Conservation (phyloP, 2,888 invertebrate species). For the Hermaeophaga mercurialis region DNA sequence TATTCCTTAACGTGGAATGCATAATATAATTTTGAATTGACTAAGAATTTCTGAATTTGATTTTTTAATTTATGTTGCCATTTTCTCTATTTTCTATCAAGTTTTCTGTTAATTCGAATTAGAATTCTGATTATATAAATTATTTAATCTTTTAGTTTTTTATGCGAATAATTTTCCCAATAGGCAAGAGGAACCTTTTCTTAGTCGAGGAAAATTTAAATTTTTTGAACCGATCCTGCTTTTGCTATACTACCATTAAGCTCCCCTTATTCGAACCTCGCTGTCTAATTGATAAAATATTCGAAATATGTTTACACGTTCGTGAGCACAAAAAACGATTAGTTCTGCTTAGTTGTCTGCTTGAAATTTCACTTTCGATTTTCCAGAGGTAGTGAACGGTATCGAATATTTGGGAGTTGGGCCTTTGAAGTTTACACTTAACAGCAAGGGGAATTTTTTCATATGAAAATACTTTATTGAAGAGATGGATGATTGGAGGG, state of each 20-base stretch:
- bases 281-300: constrained; percentile 52
- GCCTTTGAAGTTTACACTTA: constrained; percentile 12
- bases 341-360: constrained; percentile 43
- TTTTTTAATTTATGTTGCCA: too few species aligned
- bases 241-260: constrained; percentile 36
- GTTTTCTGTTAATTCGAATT: too few species aligned
- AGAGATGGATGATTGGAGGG: neutral
- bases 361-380: constrained; percentile 41
- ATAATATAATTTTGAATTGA: too few species aligned
- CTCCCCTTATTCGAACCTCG: constrained; percentile 19
- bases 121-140: too few species aligned
- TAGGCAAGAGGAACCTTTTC: too few species aligned
- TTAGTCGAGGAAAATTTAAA: too few species aligned
- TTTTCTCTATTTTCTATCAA: too few species aligned
- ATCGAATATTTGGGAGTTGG: constrained; percentile 28
- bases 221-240: neutral
- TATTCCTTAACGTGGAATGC: too few species aligned
- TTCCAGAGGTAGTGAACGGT: constrained; percentile 23
- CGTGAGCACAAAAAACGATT: constrained; percentile 39
- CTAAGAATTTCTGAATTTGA: too few species aligned
- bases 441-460: constrained; percentile 2
- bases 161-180: too few species aligned
- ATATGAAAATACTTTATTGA: neutral
- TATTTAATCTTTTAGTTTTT: too few species aligned
- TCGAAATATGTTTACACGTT: constrained; percentile 47